phyloP scores from a whole-genome alignment of 2,113 vertebrate genomes.

The Syngnathus typhle region DNA sequence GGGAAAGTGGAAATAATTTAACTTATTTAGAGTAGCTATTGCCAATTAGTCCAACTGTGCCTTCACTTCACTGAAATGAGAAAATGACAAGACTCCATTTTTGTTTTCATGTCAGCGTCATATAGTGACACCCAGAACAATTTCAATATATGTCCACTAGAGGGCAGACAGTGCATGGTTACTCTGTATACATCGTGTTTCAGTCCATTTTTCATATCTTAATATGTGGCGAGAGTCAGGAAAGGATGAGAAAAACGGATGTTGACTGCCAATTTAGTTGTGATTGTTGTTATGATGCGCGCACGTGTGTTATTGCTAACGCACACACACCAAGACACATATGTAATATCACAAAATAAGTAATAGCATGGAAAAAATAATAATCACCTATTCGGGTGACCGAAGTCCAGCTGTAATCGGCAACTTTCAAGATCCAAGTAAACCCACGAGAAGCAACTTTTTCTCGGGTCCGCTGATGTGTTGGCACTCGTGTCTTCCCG shows the following conservation, averaged over 20 bases:
- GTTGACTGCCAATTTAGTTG: background rate
- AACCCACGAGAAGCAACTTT: background rate
- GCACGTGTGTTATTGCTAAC: background rate
- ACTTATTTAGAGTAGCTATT: background rate
- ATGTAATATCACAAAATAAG: too few species aligned
- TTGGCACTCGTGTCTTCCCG: slow-evolving; percentile 17
- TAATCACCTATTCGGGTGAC: background rate
- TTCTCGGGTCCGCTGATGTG: slow-evolving; percentile 11
- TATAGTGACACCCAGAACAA: background rate
- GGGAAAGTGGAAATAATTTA: background rate
- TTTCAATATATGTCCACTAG: background rate
- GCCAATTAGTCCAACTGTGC: too few species aligned
- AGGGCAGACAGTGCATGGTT: background rate
- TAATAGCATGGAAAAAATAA: background rate
- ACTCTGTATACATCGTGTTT: background rate
- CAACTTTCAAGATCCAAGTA: slow-evolving; percentile 14
- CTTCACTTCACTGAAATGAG: background rate
- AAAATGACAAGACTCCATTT: background rate
- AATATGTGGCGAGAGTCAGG: background rate
- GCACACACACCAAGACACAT: background rate
- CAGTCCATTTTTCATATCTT: background rate
- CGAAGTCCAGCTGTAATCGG: background rate
- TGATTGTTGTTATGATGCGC: background rate
- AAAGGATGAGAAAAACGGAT: background rate
- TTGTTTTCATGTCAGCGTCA: background rate